Percentiles rank a stretch among this genome's conserved stretches.
phyloP scores from a whole-genome alignment of 2,797 vertebrate species.

The Leucoraja ocellata region DNA sequence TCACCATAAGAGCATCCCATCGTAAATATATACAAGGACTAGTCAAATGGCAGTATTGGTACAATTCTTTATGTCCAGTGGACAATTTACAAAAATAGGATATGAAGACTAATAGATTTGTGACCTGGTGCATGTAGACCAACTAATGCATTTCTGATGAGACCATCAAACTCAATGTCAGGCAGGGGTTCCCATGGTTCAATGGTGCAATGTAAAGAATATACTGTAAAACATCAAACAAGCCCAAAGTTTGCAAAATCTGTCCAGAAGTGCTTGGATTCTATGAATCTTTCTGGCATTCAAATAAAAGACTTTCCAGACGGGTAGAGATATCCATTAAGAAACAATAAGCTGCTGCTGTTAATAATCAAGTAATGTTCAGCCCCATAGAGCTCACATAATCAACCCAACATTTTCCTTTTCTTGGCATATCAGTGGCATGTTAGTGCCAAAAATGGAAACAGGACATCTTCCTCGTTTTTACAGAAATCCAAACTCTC shows the following conservation, averaged over 20 bases:
- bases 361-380: not conserved
- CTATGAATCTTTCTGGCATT: not conserved
- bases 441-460: conserved; percentile 15
- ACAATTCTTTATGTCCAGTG: not conserved
- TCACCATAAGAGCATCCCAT: not conserved
- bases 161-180: not conserved
- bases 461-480: not conserved
- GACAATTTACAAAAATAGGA: not conserved
- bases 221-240: not conserved
- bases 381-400: not conserved
- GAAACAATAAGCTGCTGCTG: conserved; percentile 41
- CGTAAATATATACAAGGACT: not conserved
- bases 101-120: not conserved
- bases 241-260: not conserved
- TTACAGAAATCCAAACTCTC: not conserved
- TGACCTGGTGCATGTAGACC: not conserved
- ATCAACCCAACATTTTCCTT: conserved; percentile 32
- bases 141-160: not conserved
- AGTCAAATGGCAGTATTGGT: not conserved
- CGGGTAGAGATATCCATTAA: conserved; percentile 45
- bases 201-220: not conserved
- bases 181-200: not conserved
- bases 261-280: not conserved
- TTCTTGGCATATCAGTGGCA: conserved; percentile 4
- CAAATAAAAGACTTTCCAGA: conserved; percentile 30